phyloP scores from a whole-genome alignment of 2,888 invertebrate species.

The Dascillus cervinus region DNA sequence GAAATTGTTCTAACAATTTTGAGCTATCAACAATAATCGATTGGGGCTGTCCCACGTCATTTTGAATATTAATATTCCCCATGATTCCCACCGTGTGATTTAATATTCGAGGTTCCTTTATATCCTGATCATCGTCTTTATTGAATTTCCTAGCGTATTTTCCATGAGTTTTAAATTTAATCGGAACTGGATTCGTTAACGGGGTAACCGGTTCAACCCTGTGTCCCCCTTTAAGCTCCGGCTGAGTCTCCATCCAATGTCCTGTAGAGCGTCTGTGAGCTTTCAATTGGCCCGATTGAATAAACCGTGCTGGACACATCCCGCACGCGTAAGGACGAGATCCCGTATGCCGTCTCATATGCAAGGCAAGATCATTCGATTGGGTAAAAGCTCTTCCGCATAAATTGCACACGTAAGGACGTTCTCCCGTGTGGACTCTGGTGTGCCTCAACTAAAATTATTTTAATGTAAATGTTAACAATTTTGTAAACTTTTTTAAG shows the following conservation, averaged over 20 bases:
- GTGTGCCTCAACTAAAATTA: constrained; percentile 38
- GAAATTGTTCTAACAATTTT: constrained; percentile 29
- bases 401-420: constrained; percentile 41
- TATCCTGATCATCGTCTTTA: constrained; percentile 9
- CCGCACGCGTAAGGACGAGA: constrained; percentile 59
- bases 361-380: constrained; percentile 63
- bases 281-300: constrained; percentile 54
- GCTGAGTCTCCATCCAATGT: constrained; percentile 46
- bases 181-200: constrained; percentile 36
- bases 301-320: constrained; percentile 60
- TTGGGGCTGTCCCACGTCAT: constrained; percentile 16
- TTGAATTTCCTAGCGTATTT: constrained; percentile 19
- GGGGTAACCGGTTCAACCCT: constrained; percentile 40
- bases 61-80: constrained; percentile 27
- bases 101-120: constrained; percentile 13
- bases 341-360: constrained; percentile 63
- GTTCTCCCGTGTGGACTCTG: constrained; percentile 42
- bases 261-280: constrained; percentile 55
- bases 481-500: too few relatives aligned
- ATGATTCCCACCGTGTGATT: constrained; percentile 20
- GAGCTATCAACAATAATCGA: constrained; percentile 29
- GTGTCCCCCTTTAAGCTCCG: constrained; percentile 41
- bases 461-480: too few relatives aligned
- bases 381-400: constrained; percentile 53
- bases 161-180: constrained; percentile 38